Base-by-base conservation (phyloP, 30 jellyfish, hydroid and myxozoan species). In the Cassiopea xamachana region DNA sequence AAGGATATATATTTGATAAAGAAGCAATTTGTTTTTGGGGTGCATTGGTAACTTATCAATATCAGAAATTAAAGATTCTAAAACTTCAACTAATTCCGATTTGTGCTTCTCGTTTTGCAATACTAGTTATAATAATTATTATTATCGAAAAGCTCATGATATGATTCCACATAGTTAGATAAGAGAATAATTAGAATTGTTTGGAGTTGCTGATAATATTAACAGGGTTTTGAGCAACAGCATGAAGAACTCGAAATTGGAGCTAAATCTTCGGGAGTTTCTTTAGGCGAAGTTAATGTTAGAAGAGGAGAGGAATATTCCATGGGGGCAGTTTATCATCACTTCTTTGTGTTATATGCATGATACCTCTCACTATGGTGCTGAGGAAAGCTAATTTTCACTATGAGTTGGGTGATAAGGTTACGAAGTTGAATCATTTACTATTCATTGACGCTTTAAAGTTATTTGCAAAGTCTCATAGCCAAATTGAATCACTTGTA, bases 401-500 rank as follows among this genome's bases (percentile, higher is more conserved):
- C 18, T n/a, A 44, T 44, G 75, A 83, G 50, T 13, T 45, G 39
- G 50, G 73, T 27, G 74, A 70, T 4, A 83, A 83, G 86, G 80
- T 16, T 4, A 39, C 14, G 19, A 67, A 44, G 43, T 46, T 83
- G 1, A 83, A 68, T 50, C 92, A 83, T 70, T 70, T 83, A 1
- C 39, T 83, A 43, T 83, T 55, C 86, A 83, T 83, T 75, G 92
- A 83, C 48, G 87, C 67, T 51, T 68, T 64, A 46, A 83, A 83
- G 79, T 73, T 83, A 15, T 70, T 64, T 83, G 86, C 69, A 16
- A 83, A 83, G 74, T 17, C 51, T 48, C 43, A 45, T 18, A 74
- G 27, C 1, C 70, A 83, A 50, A 1, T 67, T 70, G 86, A 83
- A 0, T 12, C 74, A 7, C 73, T 83, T 16, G 48, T 49, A 48